Evolutionary conservation across 2,888 invertebrate species (phyloP).

Genomic region (Lymantria monacha): DNA sequence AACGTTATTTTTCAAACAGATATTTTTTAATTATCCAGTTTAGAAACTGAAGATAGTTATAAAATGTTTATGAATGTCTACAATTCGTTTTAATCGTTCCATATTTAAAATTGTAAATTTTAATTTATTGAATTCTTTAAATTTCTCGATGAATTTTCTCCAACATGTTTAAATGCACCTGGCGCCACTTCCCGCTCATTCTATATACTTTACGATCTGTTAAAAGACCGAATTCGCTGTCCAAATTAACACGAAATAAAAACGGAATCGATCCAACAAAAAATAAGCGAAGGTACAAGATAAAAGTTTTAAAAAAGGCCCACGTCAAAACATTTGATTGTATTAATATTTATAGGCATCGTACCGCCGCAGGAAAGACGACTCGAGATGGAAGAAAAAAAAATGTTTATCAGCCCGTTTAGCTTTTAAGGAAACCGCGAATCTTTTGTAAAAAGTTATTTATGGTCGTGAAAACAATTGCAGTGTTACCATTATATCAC

Average conservation of each 20-base stretch:
- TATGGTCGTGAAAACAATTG: conserved; percentile 80
- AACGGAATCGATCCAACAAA: conserved; percentile 75
- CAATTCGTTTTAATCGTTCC: too few species aligned
- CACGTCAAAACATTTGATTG: conserved; percentile 83
- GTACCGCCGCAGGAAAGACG: conserved; percentile 77
- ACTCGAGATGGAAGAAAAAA: conserved; percentile 61
- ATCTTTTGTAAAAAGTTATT: conserved; percentile 79
- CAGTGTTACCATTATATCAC: conserved; percentile 77
- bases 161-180: conserved; percentile 53
- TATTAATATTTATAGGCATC: conserved; percentile 81
- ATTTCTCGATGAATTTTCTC: conserved; percentile 19
- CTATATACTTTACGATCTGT: conserved; percentile 80
- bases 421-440: conserved; percentile 81
- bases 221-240: conserved; percentile 81
- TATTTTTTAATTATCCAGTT: too few species aligned
- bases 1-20: too few species aligned
- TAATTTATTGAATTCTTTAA: not conserved
- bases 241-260: conserved; percentile 83
- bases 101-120: not conserved
- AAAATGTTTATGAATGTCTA: too few species aligned
- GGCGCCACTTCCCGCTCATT: conserved; percentile 58
- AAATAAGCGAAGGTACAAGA: conserved; percentile 78
- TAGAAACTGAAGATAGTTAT: too few species aligned
- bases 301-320: conserved; percentile 79
- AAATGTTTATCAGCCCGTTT: conserved; percentile 80